Evolutionary conservation across 2,113 vertebrate genomes (phyloP).

Genomic region (Siniperca knerii): DNA sequence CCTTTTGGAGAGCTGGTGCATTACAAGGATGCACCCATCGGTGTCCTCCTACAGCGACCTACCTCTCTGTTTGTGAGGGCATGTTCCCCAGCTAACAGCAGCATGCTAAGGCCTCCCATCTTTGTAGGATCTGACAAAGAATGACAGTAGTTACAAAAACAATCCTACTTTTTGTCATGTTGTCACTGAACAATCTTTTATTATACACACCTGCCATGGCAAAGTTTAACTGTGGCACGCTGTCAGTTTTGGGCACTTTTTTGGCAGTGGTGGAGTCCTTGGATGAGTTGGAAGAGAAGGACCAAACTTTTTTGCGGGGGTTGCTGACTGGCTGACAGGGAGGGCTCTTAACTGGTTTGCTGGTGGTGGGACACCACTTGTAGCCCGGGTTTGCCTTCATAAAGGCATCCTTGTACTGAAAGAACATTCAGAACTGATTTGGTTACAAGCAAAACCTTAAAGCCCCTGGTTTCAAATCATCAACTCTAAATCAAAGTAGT

Average conservation of each 20-base stretch:
- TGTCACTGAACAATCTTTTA: neutral
- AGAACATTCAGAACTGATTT: conserved; percentile 23
- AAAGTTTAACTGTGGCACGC: conserved; percentile 95
- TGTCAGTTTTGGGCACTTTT: conserved; percentile 90
- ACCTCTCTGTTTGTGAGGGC: conserved; percentile 97
- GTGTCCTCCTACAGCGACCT: conserved; percentile 54
- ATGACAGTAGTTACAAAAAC: conserved; percentile 23
- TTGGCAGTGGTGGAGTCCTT: conserved; percentile 92
- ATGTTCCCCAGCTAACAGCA: conserved; percentile 96
- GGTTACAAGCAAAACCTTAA: neutral
- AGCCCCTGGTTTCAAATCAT: neutral
- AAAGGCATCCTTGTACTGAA: conserved; percentile 98
- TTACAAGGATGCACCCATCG: conserved; percentile 4
- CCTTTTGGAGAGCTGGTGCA: conserved; percentile 20
- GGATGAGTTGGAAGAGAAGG: conserved; percentile 88
- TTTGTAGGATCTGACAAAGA: conserved; percentile 92
- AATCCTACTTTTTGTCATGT: neutral
- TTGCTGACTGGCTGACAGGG: conserved; percentile 86
- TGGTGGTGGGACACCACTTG: conserved; percentile 98
- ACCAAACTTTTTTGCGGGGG: conserved; percentile 93
- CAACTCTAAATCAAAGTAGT: neutral
- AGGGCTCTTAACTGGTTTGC: conserved; percentile 94
- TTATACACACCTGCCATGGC: conserved; percentile 94
- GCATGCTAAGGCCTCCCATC: conserved; percentile 98
- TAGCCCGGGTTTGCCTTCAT: conserved; percentile 99